These are phyloP conservation scores for Oscheius sp. DNA, from an alignment of 2,888 invertebrate species.

Conservation along the genomic window DNA sequence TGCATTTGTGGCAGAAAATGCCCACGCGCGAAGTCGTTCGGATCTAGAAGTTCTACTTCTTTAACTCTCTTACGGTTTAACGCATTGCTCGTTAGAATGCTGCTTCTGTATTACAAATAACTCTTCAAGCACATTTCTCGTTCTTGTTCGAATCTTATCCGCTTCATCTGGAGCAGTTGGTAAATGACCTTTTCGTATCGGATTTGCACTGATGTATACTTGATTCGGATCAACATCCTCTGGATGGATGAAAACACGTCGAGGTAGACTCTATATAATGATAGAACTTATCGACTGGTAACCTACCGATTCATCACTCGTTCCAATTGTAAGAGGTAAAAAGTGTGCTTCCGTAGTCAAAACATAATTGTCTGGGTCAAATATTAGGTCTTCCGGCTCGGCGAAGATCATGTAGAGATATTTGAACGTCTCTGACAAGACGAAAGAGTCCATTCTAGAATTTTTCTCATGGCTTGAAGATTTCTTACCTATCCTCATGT, in stretches of 20 bases:
- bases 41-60: constrained; percentile 34
- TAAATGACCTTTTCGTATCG: constrained; percentile 36
- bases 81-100: constrained; percentile 30
- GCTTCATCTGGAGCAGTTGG: constrained; percentile 46
- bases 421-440: constrained; percentile 95
- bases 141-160: constrained; percentile 43
- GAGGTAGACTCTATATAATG: constrained; percentile 12
- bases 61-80: constrained; percentile 35
- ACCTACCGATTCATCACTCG: not conserved
- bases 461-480: not conserved
- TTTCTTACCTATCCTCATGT: constrained; percentile 81
- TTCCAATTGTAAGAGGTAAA: constrained; percentile 78
- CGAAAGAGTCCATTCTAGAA: constrained; percentile 92
- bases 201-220: constrained; percentile 47
- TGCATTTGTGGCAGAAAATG: constrained; percentile 81
- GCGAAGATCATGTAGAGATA: constrained; percentile 93
- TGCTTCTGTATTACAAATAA: constrained; percentile 29
- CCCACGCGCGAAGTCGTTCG: constrained; percentile 71
- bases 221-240: constrained; percentile 33
- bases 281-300: not conserved
- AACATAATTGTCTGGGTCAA: constrained; percentile 74
- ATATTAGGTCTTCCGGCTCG: constrained; percentile 74
- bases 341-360: constrained; percentile 86
- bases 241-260: constrained; percentile 38
- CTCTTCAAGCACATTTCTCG: constrained; percentile 53